A percentile compares a stretch with the other conserved stretches of the same genome.
These are phyloP conservation scores for Pungitius pungitius DNA, from an alignment of 2,113 vertebrate genomes.

Conservation along the genomic window DNA sequence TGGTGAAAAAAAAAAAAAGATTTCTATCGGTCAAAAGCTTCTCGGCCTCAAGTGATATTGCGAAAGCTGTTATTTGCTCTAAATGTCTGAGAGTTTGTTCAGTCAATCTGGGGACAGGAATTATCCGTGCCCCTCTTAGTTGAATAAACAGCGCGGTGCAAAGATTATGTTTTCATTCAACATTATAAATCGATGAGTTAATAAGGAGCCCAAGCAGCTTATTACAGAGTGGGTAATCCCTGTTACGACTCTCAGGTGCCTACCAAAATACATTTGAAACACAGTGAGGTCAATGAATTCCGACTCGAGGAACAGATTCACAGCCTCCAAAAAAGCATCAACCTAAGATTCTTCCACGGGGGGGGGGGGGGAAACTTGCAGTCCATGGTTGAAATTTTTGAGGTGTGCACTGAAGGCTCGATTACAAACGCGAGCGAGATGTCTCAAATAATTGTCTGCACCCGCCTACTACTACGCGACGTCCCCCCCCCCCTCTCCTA, in stretches of 20 bases:
- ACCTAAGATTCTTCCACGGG: not conserved
- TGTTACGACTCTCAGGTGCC: not conserved
- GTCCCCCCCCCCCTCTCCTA: constrained; percentile 21
- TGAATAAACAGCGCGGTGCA: constrained; percentile 37
- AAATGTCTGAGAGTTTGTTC: constrained; percentile 4
- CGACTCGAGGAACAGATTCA: constrained; percentile 1
- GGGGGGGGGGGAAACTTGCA: too few relatives aligned
- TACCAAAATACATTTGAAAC: constrained; percentile 37
- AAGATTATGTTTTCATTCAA: constrained; percentile 53
- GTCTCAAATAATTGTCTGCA: constrained; percentile 62
- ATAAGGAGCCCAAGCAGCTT: constrained; percentile 26
- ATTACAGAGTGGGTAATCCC: constrained; percentile 14
- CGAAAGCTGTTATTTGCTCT: constrained; percentile 6
- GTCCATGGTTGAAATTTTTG: constrained; percentile 15
- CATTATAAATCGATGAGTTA: constrained; percentile 49
- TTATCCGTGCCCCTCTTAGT: constrained; percentile 10
- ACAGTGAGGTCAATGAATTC: constrained; percentile 12
- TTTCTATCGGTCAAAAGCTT: constrained; percentile 5
- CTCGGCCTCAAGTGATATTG: not conserved
- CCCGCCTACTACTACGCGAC: constrained; percentile 48
- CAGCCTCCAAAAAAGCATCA: constrained; percentile 12
- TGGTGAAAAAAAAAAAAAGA: constrained; percentile 20
- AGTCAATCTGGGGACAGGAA: constrained; percentile 2
- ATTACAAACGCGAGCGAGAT: constrained; percentile 53
- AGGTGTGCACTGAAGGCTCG: constrained; percentile 10